Base-by-base conservation (phyloP, 2,113 vertebrate species). In the Atractosteus spatula region DNA sequence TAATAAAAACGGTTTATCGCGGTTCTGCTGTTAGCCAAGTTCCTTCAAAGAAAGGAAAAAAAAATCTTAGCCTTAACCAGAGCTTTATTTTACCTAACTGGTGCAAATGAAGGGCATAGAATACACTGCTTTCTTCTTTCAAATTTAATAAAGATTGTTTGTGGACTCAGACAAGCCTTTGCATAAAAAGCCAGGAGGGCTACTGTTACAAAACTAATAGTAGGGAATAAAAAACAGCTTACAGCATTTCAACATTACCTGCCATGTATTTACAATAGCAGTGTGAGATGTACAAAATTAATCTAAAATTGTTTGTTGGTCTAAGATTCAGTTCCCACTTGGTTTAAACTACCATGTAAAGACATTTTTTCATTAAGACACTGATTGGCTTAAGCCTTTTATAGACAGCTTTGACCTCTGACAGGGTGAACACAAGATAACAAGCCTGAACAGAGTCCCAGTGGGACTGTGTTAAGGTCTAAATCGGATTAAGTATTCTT, bases 371-470 rank as follows among this genome's bases (percentile, higher is more conserved):
- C 10, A 3, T 41, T 64, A 17, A 84, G 79, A 70, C 5, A 29
- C 56, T 17, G 82, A 77, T 73, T 76, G 87, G 83, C 72, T 87
- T 74, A 78, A 73, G 47, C 73, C 78, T 81, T 75, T 62, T 4
- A 0, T 79, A 17, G 12, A 80, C 85, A 83, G 85, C 86, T 89
- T 82, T 87, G 82, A 85, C 89, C 84, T 81, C 86, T 77, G 86
- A 78, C 83, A 85, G 5, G 3, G 82, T 0, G 51, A 88, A 61
- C 76, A 61, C 14, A 70, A 3, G 70, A 84, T 83, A 88, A 87
- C 77, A 12, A 78, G 80, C 74, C 55, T 68, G 74, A 81, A 77
- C 10, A 66, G 78, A 66, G 71, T 84, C 80, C 85, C 82, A 66
- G 65, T 79, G 81, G 82, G 88, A 78, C 83, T 0, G 68, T 71